A percentile compares a stretch with the other conserved stretches of the same genome.
Conservation (phyloP, 2,888 invertebrate genomes). For the Idaea straminata region DNA sequence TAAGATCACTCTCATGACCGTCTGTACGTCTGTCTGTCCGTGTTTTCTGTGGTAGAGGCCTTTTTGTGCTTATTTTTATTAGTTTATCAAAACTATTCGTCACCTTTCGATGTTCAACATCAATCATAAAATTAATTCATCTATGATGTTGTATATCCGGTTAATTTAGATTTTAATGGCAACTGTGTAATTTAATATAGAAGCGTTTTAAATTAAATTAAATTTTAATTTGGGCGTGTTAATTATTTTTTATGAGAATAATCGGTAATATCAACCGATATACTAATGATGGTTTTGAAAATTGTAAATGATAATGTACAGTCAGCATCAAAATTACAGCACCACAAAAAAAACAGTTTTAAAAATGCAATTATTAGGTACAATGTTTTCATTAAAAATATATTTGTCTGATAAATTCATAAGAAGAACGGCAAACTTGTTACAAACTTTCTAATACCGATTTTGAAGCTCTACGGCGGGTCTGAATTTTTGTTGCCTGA, state of each 20-base stretch:
- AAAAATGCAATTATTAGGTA: too few species aligned
- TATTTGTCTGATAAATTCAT: too few species aligned
- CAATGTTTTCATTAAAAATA: too few species aligned
- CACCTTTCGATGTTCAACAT: background rate
- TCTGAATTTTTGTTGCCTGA: too few species aligned
- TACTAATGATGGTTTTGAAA: background rate
- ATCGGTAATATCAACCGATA: background rate
- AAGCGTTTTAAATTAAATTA: background rate
- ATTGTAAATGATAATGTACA: background rate
- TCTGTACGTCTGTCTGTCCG: too few species aligned
- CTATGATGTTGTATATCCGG: background rate
- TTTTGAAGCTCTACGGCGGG: too few species aligned
- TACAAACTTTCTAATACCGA: too few species aligned
- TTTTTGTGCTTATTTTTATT: background rate
- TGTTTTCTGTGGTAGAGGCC: too few species aligned
- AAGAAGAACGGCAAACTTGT: too few species aligned
- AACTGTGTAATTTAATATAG: background rate
- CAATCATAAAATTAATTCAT: background rate
- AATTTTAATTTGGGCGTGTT: background rate
- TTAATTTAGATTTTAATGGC: background rate
- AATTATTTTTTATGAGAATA: background rate
- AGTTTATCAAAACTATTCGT: background rate
- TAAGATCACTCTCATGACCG: too few species aligned
- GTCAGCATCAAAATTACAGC: too few species aligned
- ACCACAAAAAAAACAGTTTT: too few species aligned